Evolutionary conservation across 2,113 vertebrate genomes (phyloP), one percentile per base, ranked within the genome.

Genomic region (Osmerus eperlanus): DNA sequence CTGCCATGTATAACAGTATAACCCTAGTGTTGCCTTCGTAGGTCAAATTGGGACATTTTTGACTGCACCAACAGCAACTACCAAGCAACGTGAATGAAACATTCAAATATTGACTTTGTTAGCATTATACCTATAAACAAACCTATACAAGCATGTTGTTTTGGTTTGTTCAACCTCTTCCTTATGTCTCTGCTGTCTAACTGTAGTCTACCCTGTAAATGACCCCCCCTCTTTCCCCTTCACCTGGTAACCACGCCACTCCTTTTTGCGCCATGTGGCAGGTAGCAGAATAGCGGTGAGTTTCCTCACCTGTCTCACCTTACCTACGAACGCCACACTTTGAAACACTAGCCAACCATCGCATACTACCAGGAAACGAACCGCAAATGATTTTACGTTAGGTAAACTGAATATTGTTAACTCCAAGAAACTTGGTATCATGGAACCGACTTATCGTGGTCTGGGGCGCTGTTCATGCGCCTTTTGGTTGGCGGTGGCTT

Each of bases 401-500:
- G 2, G 41, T 56, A 12, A 71, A 51, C 59, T 13, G 14, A 23
- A 58, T 25, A 29, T 65, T 53, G 11, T 16, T 29, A 18, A 4
- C 18, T 23, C 32, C n/a, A 63, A 21, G 15, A 23, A 58, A 58
- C 56, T 19, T 47, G 53, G 29, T 36, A 53, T 55, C 68, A 83
- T 81, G 81, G 81, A 84, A 28, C 47, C 67, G n/a, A 70, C 55
- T 13, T 56, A 69, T n/a, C 73, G 29, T 1, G 74, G 79, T 15
- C 74, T 93, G 61, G 92, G 93, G 9, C 93, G 89, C 2, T 94
- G 94, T 79, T 83, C 78, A 28, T 87, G 74, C 28, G 92, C 93
- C 13, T 94, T 95, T 53, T 93, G 93, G 92, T 83, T 95, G 72
- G 94, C 91, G 0, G 86, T 95, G n/a, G 73, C 74, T 64, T 94